Percentiles rank a stretch among this genome's conserved stretches.
These are phyloP conservation scores for Siniperca obscura DNA, from an alignment of 2,797 vertebrate species.

Conservation along the genomic window DNA sequence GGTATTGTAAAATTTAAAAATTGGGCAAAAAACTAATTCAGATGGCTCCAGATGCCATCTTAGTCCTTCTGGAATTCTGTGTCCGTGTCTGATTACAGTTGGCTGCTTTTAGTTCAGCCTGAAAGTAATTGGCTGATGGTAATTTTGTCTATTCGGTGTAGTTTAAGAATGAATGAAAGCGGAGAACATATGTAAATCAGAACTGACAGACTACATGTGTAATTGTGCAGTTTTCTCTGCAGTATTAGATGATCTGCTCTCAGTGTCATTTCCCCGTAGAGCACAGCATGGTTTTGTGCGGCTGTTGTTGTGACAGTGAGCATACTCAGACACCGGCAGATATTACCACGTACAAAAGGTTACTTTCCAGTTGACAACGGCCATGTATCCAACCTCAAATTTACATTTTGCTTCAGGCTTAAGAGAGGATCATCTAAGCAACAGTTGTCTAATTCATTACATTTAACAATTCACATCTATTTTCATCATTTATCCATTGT, in stretches of 20 bases:
- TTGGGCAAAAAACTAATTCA: not conserved
- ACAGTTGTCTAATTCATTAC: conserved; percentile 12
- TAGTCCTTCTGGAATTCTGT: not conserved
- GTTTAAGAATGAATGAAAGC: not conserved
- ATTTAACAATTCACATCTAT: conserved; percentile 49
- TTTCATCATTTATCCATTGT: conserved; percentile 67
- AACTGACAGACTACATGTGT: not conserved
- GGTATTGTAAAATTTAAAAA: not conserved
- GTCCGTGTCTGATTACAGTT: not conserved
- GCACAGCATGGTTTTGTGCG: conserved; percentile 56
- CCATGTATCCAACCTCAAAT: not conserved
- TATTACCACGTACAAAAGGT: not conserved
- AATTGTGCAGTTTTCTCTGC: not conserved
- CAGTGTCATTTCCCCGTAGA: not conserved
- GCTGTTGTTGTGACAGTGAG: conserved; percentile 35
- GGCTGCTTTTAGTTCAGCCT: not conserved
- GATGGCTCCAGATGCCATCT: not conserved
- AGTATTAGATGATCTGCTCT: conserved; percentile 4
- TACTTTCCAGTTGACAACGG: not conserved
- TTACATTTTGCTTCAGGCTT: conserved; percentile 6
- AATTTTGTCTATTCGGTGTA: not conserved
- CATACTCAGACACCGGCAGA: not conserved
- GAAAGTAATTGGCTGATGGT: not conserved
- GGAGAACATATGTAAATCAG: not conserved
- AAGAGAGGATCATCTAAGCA: not conserved